Evolutionary conservation across 2,888 invertebrate genomes (phyloP).

Genomic region (Eristalis tenax): DNA sequence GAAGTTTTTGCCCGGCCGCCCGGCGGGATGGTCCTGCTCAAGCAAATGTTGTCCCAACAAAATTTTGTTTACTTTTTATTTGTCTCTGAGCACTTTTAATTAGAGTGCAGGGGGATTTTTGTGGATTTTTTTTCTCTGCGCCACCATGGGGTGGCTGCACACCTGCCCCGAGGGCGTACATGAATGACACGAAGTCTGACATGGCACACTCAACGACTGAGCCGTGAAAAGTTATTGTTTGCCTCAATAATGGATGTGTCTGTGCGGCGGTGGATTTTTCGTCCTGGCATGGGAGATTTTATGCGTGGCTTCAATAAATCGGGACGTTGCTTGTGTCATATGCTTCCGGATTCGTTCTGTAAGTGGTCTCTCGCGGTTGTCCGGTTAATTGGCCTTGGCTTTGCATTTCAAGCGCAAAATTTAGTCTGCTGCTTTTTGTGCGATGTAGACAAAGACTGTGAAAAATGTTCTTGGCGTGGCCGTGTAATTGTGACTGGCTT

Average conservation of each 20-base stretch:
- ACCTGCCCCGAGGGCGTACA: background rate
- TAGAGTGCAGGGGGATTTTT: background rate
- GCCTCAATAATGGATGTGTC: background rate
- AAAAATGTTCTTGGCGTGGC: too few species aligned
- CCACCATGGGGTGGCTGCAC: background rate
- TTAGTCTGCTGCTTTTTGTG: too few species aligned
- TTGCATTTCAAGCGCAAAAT: too few species aligned
- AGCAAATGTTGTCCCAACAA: background rate
- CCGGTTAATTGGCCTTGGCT: background rate
- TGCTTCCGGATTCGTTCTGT: background rate
- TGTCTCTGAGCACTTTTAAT: background rate
- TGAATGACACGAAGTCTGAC: background rate
- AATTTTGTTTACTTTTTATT: background rate
- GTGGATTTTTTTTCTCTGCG: background rate
- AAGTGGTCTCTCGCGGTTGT: background rate
- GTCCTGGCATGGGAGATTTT: background rate
- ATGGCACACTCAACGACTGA: background rate
- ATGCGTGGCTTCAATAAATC: background rate
- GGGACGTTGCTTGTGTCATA: background rate
- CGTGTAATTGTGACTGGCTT: too few species aligned
- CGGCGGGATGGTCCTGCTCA: background rate
- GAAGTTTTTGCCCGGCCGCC: background rate
- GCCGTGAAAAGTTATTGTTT: background rate
- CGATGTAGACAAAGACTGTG: too few species aligned
- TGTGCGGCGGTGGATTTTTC: background rate